These are phyloP conservation scores for Sander vitreus DNA, from an alignment of 2,113 vertebrate genomes.

Conservation along the genomic window DNA sequence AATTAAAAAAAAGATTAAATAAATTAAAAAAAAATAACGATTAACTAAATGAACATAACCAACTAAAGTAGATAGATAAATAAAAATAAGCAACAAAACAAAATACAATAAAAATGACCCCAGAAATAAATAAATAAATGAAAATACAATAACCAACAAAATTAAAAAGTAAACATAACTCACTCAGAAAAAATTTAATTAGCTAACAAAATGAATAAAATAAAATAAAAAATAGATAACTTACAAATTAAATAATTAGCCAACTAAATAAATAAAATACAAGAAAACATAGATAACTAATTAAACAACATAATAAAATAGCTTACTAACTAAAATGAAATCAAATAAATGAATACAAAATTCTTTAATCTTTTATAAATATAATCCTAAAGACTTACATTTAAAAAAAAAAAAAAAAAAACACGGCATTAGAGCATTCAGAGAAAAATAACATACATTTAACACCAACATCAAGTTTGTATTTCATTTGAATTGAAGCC, in stretches of 20 bases:
- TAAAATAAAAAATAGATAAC: not conserved
- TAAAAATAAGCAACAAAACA: not conserved
- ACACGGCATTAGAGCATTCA: not conserved
- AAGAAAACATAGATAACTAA: no score
- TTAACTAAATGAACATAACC: not conserved
- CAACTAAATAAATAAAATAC: no score
- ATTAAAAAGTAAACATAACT: not conserved
- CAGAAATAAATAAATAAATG: not conserved
- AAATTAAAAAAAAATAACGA: not conserved
- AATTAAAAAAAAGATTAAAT: not conserved
- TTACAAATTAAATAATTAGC: not conserved
- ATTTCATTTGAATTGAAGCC: not conserved
- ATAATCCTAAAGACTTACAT: not conserved
- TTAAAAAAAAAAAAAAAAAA: no score
- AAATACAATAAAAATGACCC: not conserved
- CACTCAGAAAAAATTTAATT: no score
- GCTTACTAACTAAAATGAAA: no score
- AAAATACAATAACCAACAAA: not conserved
- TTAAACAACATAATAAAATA: no score
- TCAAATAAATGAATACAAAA: no score
- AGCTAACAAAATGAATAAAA: not conserved
- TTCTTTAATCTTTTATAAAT: no score
- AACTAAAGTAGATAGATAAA: not conserved
- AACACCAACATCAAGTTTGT: not conserved
- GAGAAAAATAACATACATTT: not conserved